Base-by-base conservation (phyloP, 2,113 vertebrate genomes). In the Zingel zingel region DNA sequence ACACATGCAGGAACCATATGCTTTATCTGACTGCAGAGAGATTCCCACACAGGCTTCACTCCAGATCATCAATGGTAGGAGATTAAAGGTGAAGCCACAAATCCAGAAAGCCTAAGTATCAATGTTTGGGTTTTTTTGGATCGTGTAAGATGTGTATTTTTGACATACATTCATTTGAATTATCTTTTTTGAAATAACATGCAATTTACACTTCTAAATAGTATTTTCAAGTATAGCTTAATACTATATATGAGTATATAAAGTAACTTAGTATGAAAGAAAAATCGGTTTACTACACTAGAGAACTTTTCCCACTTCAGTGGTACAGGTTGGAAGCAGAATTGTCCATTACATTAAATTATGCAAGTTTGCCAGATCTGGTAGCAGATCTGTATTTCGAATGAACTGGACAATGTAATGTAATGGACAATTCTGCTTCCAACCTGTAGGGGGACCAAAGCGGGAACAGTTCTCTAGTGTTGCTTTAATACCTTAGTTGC, bases 1-100 rank as follows among this genome's bases (percentile, higher is more conserved):
- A 68, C 93, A 95, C 94, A 92, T 94, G 94, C 88, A 33, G 72
- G 47, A 78, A 77, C 92, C 94, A 93, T 94, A 93, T 95, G 94
- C 81, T 89, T 83, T 69, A 79, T 72, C 73, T 64, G 72, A 85
- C 70, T 83, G 83, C 64, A 48, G 83, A 54, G 77, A 91, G 73
- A 83, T 75, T 88, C 88, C 86, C 69, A 84, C 78, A 77, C 83
- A 75, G 66, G 68, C 82, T 86, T 83, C 84, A 57, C 50, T 83
- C 23, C 10, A 84, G 78, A 85, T 92, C 87, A 83, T 92, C 89
- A 93, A 85, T 90, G 89, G 69, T 51, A 70, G 27, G 69, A 70
- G 89, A 89, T 93, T 86, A 89, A 74, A 83, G 64, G 85, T 83
- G 72, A 85, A 65, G 48, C 62, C 33, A 70, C 25, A 71, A 78